A percentile compares a stretch with the other conserved stretches of the same genome.
These are phyloP conservation scores for Sebastes trivittatus DNA, from an alignment of 2,797 vertebrate species.

Conservation along the genomic window DNA sequence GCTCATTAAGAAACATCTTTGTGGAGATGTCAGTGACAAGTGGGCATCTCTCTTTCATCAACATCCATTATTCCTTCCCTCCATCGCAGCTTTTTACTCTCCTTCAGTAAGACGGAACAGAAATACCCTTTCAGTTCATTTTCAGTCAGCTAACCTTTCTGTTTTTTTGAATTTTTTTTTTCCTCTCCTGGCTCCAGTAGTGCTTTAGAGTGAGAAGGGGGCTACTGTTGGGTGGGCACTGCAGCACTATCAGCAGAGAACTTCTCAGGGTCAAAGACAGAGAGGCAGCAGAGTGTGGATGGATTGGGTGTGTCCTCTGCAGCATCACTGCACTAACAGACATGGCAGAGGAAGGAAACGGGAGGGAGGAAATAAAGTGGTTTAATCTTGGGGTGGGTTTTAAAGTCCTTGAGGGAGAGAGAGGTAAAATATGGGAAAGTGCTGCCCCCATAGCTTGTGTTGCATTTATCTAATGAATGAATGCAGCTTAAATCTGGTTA, in stretches of 20 bases:
- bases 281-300: constrained; percentile 46
- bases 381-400: constrained; percentile 60
- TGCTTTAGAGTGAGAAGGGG: constrained; percentile 13
- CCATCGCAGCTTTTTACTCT: neutral
- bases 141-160: constrained; percentile 3
- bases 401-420: constrained; percentile 48
- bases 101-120: neutral
- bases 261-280: constrained; percentile 70
- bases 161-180: neutral
- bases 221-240: constrained; percentile 59
- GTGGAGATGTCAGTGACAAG: constrained; percentile 43
- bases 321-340: constrained; percentile 69
- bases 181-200: neutral
- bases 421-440: constrained; percentile 10
- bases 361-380: constrained; percentile 38
- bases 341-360: constrained; percentile 33
- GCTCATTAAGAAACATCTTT: constrained; percentile 44
- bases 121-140: constrained; percentile 3
- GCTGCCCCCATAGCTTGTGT: neutral
- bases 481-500: neutral
- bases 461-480: constrained; percentile 3
- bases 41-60: constrained; percentile 14
- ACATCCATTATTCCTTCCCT: constrained; percentile 22
- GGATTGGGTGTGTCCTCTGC: constrained; percentile 80
- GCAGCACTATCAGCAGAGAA: constrained; percentile 71